Evolutionary conservation across 2,797 vertebrate species (phyloP), one percentile per base, ranked within the genome.

Genomic region (Spinus pinus): DNA sequence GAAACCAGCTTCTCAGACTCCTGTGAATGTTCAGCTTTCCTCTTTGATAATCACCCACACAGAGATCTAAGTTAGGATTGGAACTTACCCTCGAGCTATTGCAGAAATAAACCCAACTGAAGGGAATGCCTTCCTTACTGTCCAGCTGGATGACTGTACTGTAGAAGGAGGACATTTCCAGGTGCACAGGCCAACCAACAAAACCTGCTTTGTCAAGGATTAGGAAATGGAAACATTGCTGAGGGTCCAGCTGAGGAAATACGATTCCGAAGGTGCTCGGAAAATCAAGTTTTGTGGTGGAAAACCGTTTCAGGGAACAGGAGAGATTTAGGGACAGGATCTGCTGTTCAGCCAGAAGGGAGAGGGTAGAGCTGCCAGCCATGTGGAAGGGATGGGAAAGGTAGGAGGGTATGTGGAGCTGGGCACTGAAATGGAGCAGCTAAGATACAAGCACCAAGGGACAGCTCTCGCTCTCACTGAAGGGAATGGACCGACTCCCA

Each of bases 401-500:
- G 93, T 95, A 79, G 91, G 77, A 93, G 91, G 23, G 35, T 94
- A 57, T 86, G n/a, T 0, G 11, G 90, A 83, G 77, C 77, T 70
- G 91, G 93, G 94, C 88, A 94, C 7, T 72, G 90, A 62, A 91
- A 88, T 46, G 90, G 60, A 84, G 47, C 58, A 94, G 80, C 35
- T 0, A 0, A 86, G 82, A 96, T 95, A 96, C 77, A 79, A 90
- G 94, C 91, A 94, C 86, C 90, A 62, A 81, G 96, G 94, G 96
- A 96, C 93, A 72, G 91, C 80, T 88, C 85, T 94, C 0, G 72
- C 95, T 94, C 88, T 90, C 82, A 96, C 88, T 95, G 95, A 91
- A 93, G 90, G 86, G 95, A 94, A 95, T 96, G 94, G 96, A 96
- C 92, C 0, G 28, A 93, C 95, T 96, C 95, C 95, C 96, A 96